Conservation (phyloP, 2,113 vertebrate genomes). For the Cyprinodon variegatus region DNA sequence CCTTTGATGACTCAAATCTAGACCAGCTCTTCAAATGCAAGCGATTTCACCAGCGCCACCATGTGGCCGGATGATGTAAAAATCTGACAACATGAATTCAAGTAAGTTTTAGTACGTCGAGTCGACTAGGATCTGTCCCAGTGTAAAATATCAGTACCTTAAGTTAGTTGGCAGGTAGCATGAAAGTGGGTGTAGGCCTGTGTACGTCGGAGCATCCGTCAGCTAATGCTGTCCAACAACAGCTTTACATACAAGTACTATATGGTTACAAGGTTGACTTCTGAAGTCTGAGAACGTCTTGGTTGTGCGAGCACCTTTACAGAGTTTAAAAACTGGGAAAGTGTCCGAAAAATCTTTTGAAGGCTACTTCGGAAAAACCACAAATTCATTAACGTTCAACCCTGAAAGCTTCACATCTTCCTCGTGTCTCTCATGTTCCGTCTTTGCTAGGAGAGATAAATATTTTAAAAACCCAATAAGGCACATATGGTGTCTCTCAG, state of each 20-base stretch:
- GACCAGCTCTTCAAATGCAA: neutral
- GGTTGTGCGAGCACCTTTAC: conserved; percentile 26
- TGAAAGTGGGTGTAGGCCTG: neutral
- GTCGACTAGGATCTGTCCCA: neutral
- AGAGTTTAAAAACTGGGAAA: conserved; percentile 21
- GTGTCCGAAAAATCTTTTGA: neutral
- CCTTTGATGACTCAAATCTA: neutral
- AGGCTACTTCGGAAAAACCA: neutral
- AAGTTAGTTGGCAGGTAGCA: neutral
- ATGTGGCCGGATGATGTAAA: neutral
- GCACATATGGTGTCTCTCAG: conserved; percentile 31
- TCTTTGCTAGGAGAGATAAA: conserved; percentile 11
- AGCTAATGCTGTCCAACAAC: neutral
- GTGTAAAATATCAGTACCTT: neutral
- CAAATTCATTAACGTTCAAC: neutral
- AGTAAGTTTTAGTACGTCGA: neutral
- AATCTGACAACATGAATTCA: neutral
- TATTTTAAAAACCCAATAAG: conserved; percentile 23
- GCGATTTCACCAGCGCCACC: neutral
- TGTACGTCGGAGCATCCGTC: conserved; percentile 20
- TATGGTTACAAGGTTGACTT: conserved; percentile 6
- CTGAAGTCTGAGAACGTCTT: conserved; percentile 12
- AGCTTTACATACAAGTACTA: conserved; percentile 4
- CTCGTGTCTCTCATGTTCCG: neutral
- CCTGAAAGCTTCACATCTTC: neutral